Conservation (phyloP, 1,140 invertebrate genomes). For the Drepana arcuata region DNA sequence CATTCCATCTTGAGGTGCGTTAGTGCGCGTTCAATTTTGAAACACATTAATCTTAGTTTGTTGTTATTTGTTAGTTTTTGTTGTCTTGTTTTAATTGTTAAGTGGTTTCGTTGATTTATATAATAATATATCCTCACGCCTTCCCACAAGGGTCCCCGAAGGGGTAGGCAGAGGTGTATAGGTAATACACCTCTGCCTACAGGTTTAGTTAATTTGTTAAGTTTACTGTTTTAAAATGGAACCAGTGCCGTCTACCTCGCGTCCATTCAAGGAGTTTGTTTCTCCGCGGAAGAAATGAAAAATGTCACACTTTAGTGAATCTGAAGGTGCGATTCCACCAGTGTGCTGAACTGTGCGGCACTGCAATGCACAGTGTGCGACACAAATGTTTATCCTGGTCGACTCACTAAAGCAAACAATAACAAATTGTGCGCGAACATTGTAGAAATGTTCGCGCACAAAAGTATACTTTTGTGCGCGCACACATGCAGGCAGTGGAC, state of each 20-base stretch:
- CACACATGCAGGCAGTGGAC: conserved; percentile 7
- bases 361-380: conserved; percentile 7
- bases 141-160: background rate
- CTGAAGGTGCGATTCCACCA: background rate
- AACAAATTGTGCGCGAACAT: conserved; percentile 15
- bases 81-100: no score
- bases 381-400: conserved; percentile 7
- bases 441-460: conserved; percentile 9
- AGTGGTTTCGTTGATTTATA: no score
- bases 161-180: background rate
- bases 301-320: no score
- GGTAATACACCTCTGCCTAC: background rate
- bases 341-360: background rate
- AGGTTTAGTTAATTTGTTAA: background rate
- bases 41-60: no score
- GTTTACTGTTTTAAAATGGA: background rate
- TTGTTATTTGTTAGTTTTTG: no score
- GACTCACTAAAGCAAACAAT: conserved; percentile 9
- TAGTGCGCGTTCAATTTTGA: no score
- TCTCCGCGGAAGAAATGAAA: no score
- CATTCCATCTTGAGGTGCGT: no score
- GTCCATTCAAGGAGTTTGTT: no score
- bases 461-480: conserved; percentile 8
- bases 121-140: no score
- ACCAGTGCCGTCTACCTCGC: background rate